Evolutionary conservation across 2,797 vertebrate genomes (phyloP).

Genomic region (Sphaeramia orbicularis): DNA sequence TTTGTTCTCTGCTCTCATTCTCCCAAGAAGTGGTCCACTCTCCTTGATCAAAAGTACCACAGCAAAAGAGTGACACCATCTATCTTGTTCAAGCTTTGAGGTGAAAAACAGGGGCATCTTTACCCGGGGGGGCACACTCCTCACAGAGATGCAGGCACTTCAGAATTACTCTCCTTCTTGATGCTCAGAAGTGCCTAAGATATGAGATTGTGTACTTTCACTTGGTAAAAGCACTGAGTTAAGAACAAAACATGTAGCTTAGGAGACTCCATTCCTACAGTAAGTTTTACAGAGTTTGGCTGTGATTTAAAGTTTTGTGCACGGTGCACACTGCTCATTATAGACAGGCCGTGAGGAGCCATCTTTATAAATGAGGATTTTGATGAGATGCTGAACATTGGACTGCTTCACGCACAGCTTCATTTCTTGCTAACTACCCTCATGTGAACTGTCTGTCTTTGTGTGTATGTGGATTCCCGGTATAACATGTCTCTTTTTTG

Average conservation of each 20-base stretch:
- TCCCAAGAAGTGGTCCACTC: constrained; percentile 41
- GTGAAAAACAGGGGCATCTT: constrained; percentile 63
- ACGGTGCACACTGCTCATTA: constrained; percentile 28
- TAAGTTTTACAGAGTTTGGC: neutral
- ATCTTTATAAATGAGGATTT: constrained; percentile 40
- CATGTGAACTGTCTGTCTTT: constrained; percentile 10
- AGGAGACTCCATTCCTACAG: neutral
- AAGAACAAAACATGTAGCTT: too few species aligned
- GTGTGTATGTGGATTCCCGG: neutral
- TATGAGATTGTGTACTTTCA: neutral
- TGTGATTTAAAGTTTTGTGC: constrained; percentile 11
- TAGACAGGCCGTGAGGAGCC: constrained; percentile 30
- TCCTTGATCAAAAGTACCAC: constrained; percentile 56
- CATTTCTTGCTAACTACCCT: constrained; percentile 19
- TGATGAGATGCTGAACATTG: constrained; percentile 28
- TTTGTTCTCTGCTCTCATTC: constrained; percentile 19
- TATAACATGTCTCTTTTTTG: constrained; percentile 7
- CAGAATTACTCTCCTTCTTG: constrained; percentile 19
- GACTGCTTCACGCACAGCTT: constrained; percentile 2
- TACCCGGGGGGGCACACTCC: constrained; percentile 34
- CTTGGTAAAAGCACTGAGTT: neutral
- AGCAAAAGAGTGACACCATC: constrained; percentile 50
- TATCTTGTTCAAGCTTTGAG: constrained; percentile 57
- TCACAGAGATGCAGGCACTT: constrained; percentile 27
- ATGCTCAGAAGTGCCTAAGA: constrained; percentile 20